A percentile compares a stretch with the other conserved stretches of the same genome.
Evolutionary conservation across 2,113 vertebrate species (phyloP).

Genomic region (Eleginops maclovinus): DNA sequence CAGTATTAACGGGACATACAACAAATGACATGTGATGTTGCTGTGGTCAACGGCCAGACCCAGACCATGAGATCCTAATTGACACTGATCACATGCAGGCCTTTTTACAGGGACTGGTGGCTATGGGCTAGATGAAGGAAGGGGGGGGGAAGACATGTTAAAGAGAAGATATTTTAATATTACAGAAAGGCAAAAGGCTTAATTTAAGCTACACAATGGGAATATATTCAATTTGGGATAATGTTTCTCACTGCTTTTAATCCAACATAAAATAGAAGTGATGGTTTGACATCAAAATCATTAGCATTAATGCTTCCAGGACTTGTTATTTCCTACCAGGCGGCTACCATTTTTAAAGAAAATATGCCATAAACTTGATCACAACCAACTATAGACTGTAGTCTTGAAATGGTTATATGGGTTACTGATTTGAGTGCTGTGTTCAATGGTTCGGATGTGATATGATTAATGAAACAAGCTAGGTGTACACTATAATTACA

Average conservation of each 20-base stretch:
- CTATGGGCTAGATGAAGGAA: too few species aligned
- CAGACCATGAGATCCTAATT: slow-evolving; percentile 8
- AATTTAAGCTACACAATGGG: neutral
- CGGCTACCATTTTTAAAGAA: neutral
- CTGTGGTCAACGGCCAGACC: neutral
- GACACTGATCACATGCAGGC: slow-evolving; percentile 34
- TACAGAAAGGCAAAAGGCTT: neutral
- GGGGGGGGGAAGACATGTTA: neutral
- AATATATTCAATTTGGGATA: neutral
- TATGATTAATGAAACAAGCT: neutral
- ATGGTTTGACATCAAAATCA: neutral
- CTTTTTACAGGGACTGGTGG: neutral
- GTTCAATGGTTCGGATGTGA: neutral
- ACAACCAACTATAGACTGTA: neutral
- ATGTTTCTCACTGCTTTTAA: neutral
- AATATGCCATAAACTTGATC: neutral
- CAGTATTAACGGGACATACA: too few species aligned
- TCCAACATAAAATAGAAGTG: neutral
- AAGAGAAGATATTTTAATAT: neutral
- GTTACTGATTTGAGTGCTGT: neutral
- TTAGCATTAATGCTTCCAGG: neutral
- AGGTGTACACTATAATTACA: neutral
- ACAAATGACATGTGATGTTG: neutral
- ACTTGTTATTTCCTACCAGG: neutral
- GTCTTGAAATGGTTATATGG: neutral